phyloP scores from a whole-genome alignment of 53 echinoderm and acorn worm species.

The Temnopleurus reevesii region DNA sequence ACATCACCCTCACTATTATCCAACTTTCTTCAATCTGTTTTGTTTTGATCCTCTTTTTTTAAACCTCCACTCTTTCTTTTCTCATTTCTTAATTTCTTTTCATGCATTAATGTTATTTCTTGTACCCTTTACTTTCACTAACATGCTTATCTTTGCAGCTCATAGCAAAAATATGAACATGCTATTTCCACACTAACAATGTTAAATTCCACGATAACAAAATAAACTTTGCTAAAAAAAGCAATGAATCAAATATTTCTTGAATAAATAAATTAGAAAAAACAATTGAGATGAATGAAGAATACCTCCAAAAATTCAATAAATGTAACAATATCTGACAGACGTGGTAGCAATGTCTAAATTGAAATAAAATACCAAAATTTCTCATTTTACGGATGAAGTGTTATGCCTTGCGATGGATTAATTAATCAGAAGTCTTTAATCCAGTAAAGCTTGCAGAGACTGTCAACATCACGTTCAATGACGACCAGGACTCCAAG shows the following conservation, averaged over 20 bases:
- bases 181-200: background rate
- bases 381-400: background rate
- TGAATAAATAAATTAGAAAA: too few relatives aligned
- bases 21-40: background rate
- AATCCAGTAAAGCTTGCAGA: background rate
- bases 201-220: background rate
- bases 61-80: background rate
- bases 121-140: background rate
- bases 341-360: too few relatives aligned
- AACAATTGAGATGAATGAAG: too few relatives aligned
- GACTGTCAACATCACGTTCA: slow-evolving; percentile 36
- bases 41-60: background rate
- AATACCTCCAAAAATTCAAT: too few relatives aligned
- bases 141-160: background rate
- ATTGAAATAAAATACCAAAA: too few relatives aligned
- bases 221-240: background rate
- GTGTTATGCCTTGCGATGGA: background rate
- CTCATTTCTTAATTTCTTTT: background rate
- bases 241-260: too few relatives aligned
- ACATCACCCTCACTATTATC: background rate
- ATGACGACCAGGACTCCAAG: slow-evolving; percentile 29
- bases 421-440: slow-evolving; percentile 40
- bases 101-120: background rate
- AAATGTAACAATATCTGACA: too few relatives aligned
- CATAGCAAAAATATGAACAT: background rate